phyloP scores from a whole-genome alignment of 2,888 invertebrate genomes.

The Empis stercorea region DNA sequence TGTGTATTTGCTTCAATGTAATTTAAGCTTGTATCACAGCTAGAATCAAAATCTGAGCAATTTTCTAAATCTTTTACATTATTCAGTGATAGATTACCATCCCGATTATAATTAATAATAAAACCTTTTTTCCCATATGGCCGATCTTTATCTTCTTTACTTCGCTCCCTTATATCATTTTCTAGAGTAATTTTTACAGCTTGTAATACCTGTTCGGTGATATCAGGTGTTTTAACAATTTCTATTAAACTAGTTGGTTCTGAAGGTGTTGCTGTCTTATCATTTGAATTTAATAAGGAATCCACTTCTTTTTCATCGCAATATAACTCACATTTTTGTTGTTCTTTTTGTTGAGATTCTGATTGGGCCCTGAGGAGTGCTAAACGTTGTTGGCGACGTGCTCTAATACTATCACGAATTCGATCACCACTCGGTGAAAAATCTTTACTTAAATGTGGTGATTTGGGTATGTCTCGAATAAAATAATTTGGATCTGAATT shows the following conservation, averaged over 20 bases:
- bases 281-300: slow-evolving; percentile 4
- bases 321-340: background rate
- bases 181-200: slow-evolving; percentile 26
- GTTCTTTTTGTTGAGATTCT: background rate
- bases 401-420: slow-evolving; percentile 34
- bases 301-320: background rate
- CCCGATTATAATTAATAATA: slow-evolving; percentile 29
- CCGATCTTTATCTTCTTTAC: slow-evolving; percentile 12
- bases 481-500: slow-evolving; percentile 8
- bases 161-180: slow-evolving; percentile 8
- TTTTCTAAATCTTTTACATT: slow-evolving; percentile 34
- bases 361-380: background rate
- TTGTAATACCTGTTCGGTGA: slow-evolving; percentile 26
- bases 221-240: slow-evolving; percentile 8
- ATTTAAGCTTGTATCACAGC: slow-evolving; percentile 35
- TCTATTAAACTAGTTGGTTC: slow-evolving; percentile 11
- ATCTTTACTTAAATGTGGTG: slow-evolving; percentile 35
- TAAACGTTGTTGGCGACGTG: slow-evolving; percentile 25
- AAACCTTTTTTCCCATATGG: slow-evolving; percentile 35
- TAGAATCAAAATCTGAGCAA: slow-evolving; percentile 36
- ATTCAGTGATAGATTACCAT: slow-evolving; percentile 28
- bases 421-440: slow-evolving; percentile 35
- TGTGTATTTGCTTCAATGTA: slow-evolving; percentile 29
- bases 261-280: slow-evolving; percentile 10
- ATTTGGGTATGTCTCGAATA: slow-evolving; percentile 30